phyloP scores from a whole-genome alignment of 2,797 vertebrate genomes.

The Scarus forsteni region DNA sequence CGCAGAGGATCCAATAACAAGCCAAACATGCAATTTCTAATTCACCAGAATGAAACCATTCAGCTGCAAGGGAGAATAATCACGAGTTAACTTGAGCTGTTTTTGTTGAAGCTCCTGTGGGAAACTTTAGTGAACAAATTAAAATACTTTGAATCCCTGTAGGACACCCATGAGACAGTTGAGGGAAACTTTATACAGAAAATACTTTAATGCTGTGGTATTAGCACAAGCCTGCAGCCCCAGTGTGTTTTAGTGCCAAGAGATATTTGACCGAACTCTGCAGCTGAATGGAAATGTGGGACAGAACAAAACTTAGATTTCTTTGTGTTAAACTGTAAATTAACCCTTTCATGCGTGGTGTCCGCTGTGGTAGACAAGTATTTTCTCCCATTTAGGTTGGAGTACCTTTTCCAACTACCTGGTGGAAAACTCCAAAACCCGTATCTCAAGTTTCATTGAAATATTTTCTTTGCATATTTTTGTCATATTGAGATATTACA shows the following conservation, averaged over 20 bases:
- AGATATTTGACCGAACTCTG: slow-evolving; percentile 6
- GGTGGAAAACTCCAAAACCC: no score
- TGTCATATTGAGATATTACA: no score
- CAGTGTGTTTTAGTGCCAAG: slow-evolving; percentile 64
- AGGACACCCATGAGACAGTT: slow-evolving; percentile 22
- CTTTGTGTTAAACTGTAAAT: no score
- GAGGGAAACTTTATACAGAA: slow-evolving; percentile 29
- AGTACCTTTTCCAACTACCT: no score
- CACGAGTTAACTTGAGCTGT: not conserved
- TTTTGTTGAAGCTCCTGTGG: not conserved
- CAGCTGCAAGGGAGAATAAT: not conserved
- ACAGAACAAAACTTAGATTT: no score
- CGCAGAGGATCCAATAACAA: not conserved
- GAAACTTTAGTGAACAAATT: slow-evolving; percentile 13
- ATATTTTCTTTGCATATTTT: no score
- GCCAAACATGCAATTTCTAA: slow-evolving; percentile 11
- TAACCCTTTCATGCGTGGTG: no score
- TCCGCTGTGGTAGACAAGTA: no score
- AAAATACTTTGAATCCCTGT: slow-evolving; percentile 14
- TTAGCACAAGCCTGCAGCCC: slow-evolving; percentile 61
- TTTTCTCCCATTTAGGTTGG: no score
- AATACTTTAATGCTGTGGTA: slow-evolving; percentile 29
- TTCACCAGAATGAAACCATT: slow-evolving; percentile 2
- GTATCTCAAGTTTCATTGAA: no score
- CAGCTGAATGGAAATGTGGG: not conserved